phyloP scores from a whole-genome alignment of 2,888 invertebrate species.

The Creontiades dilutus region DNA sequence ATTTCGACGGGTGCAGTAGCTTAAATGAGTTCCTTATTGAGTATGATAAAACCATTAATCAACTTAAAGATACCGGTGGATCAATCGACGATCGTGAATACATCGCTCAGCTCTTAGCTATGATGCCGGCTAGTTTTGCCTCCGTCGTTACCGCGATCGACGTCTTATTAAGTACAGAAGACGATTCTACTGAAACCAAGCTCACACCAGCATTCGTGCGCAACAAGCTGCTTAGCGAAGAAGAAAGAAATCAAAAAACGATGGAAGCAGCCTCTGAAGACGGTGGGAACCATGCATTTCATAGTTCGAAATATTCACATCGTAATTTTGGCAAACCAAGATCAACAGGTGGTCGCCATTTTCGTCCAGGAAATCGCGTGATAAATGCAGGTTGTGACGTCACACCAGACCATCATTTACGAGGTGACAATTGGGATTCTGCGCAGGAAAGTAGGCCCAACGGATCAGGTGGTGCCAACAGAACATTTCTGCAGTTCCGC shows the following conservation, averaged over 20 bases:
- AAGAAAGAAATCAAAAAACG: slow-evolving; percentile 25
- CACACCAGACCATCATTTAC: slow-evolving; percentile 10
- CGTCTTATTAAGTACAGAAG: slow-evolving; percentile 17
- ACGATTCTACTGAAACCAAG: slow-evolving; percentile 18
- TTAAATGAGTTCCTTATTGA: too few relatives aligned
- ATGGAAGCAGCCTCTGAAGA: slow-evolving; percentile 6
- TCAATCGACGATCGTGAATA: slow-evolving; percentile 33
- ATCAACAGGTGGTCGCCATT: slow-evolving; percentile 16
- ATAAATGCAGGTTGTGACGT: background rate
- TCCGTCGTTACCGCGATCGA: background rate
- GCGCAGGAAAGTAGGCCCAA: too few relatives aligned
- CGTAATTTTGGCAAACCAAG: background rate
- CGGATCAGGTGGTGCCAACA: background rate
- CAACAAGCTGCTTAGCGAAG: slow-evolving; percentile 26
- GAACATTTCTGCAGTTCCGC: slow-evolving; percentile 12
- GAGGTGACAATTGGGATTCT: background rate
- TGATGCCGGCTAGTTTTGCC: background rate
- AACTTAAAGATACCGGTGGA: slow-evolving; percentile 33
- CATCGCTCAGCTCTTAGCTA: slow-evolving; percentile 38
- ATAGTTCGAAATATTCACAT: background rate
- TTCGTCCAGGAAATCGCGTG: background rate
- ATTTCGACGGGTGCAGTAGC: slow-evolving; percentile 3
- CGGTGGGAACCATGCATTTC: background rate
- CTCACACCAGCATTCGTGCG: slow-evolving; percentile 7
- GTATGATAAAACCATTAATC: slow-evolving; percentile 34